These are phyloP conservation scores for Muscicapa comitata DNA, from an alignment of 2,797 vertebrate species.

Conservation along the genomic window DNA sequence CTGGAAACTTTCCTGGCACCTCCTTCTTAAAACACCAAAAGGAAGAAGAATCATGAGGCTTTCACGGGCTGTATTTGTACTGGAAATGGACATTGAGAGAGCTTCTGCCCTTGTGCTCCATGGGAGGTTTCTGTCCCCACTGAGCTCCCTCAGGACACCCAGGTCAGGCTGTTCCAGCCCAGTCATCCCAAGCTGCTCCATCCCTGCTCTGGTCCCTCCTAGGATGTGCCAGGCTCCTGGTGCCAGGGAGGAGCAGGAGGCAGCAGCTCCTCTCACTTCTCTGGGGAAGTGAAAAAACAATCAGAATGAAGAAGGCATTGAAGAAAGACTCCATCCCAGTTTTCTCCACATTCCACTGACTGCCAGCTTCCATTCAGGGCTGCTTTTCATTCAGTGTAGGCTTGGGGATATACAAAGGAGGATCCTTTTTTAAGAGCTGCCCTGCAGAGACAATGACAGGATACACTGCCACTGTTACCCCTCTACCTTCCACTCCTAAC, in stretches of 20 bases:
- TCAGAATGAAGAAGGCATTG: background rate
- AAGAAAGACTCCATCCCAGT: background rate
- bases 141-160: background rate
- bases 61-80: background rate
- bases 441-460: background rate
- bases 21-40: background rate
- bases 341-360: background rate
- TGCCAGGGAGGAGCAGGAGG: background rate
- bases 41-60: background rate
- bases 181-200: background rate
- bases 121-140: background rate
- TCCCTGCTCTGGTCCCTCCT: background rate
- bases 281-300: background rate
- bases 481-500: background rate
- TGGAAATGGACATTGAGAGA: background rate
- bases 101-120: background rate
- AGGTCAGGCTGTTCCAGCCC: rapidly evolving
- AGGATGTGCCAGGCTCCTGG: background rate
- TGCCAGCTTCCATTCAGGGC: background rate
- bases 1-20: background rate
- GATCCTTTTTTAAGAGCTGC: background rate
- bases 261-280: background rate
- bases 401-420: background rate
- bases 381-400: background rate
- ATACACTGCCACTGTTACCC: too few species aligned